Evolutionary conservation across 2,888 invertebrate species (phyloP), one percentile per base, ranked within the genome.

Genomic region (Philereme vetulata): DNA sequence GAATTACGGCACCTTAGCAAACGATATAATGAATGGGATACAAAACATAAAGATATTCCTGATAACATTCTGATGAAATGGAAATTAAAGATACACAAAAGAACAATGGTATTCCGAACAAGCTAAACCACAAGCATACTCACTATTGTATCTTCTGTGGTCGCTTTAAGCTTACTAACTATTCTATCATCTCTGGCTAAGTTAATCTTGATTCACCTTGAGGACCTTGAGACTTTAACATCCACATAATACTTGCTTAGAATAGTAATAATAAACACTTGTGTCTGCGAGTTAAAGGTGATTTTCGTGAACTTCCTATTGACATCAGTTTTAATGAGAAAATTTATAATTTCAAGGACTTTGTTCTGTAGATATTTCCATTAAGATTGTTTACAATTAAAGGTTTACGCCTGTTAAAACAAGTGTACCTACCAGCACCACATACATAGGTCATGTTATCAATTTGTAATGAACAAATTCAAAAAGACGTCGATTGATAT

Each of bases 31-130:
- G 51, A 51, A 46, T 59, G 55, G 42, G 10, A 51, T 58, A 40
- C 32, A 44, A 54, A 59, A 52, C 42, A 40, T 35, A 54, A 51
- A 45, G 55, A 59, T 62, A 32, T 8, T 49, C 21, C 47, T 35
- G 50, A 63, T 65, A 64, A 64, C 60, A 56, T 51, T 46, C 51
- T 60, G 62, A 63, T 62, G 60, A 65, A 65, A 65, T 62, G 61
- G 55, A 63, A 67, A 65, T 46, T 56, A 55, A 51, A 59, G 49
- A 60, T 53, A 61, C 44, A 67, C 67, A 64, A 65, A 64, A 68
- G 65, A 66, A 66, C 67, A 65, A 67, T 67, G 56, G 57, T n/a
- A n/a, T 49, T 21, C 21, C 48, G 35, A 56, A 34, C 43, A 32
- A 51, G 38, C 47, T 33, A 44, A 42, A 43, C 3, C 50, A 45